Evolutionary conservation across 2,113 vertebrate genomes (phyloP), one percentile per base, ranked within the genome.

Genomic region (Lucifuga dentata): DNA sequence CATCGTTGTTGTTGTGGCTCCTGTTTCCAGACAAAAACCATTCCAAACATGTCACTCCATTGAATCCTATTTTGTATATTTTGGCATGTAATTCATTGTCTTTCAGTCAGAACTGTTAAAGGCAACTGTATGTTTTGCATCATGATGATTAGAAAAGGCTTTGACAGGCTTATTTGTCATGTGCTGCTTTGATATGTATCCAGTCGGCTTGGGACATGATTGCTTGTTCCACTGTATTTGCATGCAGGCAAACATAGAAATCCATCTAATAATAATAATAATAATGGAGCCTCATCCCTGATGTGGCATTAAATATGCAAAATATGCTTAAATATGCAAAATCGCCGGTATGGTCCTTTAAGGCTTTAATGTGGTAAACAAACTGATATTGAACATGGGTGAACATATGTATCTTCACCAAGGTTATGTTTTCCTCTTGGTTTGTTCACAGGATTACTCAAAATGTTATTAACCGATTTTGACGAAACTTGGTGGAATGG

Each of bases 161-260:
- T 77, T 74, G 68, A 78, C 73, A 68, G 71, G 71, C 76, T 81
- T 83, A 77, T 83, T 83, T 79, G 35, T 87, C 72, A 78, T 77
- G 77, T 49, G 23, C 57, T 68, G 55, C 67, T 78, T 65, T 86
- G 72, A 86, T 81, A 63, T 55, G 56, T 68, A 78, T 86, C 76
- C 76, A 66, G 71, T 52, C 53, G 48, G 51, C 52, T 49, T 10
- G 52, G 35, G 29, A 65, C 68, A 17, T 57, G 71, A 80, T 75
- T 81, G 79, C 70, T 89, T 86, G 79, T 75, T 83, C 62, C 66
- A 62, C 77, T 61, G 74, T 81, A 41, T 81, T 68, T 65, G 72
- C 36, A 74, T 62, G 48, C 60, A 58, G 77, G 79, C 79, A 38
- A 74, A 58, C 62, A 56, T 68, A 33, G 60, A 81, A 79, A 85